Conservation (phyloP, 1,140 invertebrate genomes). For the Eriosoma lanigerum region DNA sequence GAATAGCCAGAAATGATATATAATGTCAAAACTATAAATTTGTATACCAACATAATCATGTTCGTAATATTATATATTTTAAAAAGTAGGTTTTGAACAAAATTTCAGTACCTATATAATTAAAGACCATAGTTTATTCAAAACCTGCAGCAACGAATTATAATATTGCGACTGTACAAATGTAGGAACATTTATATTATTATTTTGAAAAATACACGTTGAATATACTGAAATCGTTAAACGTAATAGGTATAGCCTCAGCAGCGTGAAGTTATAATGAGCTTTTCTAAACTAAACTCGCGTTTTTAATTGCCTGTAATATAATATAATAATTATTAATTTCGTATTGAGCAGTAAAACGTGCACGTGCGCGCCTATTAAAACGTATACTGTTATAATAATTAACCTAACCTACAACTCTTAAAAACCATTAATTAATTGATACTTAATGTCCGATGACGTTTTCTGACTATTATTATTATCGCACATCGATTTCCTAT, state of each 20-base stretch:
- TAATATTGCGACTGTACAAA: too few relatives aligned
- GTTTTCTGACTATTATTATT: not conserved
- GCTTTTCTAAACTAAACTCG: not conserved
- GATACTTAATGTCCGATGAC: constrained; percentile 22
- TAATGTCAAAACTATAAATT: too few relatives aligned
- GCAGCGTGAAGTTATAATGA: not conserved
- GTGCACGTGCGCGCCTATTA: constrained; percentile 1
- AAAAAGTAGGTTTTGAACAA: too few relatives aligned
- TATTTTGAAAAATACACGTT: not conserved
- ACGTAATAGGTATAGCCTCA: not conserved
- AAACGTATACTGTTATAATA: constrained; percentile 22
- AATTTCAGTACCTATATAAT: too few relatives aligned
- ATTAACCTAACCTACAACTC: constrained; percentile 26
- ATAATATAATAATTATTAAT: not conserved
- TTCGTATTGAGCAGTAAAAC: not conserved
- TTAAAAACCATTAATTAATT: constrained; percentile 24
- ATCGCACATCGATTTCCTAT: not conserved
- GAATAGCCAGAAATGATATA: too few relatives aligned
- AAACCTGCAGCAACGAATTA: too few relatives aligned
- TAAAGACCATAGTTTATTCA: too few relatives aligned
- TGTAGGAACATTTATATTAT: too few relatives aligned
- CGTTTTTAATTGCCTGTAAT: constrained; percentile 5
- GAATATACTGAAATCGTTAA: not conserved
- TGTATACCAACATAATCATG: too few relatives aligned
- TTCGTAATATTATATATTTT: too few relatives aligned